Base-by-base conservation (phyloP, 1,140 invertebrate species). In the Lasaia peninsularis region DNA sequence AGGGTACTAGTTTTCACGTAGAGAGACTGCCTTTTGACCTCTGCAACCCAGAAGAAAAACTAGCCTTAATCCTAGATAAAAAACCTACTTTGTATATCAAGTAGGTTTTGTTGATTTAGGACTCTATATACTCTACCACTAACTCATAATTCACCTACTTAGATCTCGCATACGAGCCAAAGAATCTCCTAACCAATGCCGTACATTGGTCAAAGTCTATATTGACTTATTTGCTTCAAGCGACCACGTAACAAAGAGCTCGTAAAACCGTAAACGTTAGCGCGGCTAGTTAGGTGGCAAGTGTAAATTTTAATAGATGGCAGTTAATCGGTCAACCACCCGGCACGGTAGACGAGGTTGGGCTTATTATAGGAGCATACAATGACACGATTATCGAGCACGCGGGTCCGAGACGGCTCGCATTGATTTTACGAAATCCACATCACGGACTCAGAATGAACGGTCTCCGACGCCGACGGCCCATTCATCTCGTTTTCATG, bases 401-500 rank as follows among this genome's bases (percentile, higher is more conserved):
- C 73, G 71, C 73, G 69, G 69, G 71, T 75, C 75, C 76, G 78
- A 84, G 82, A 81, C 79, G 79, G 69, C 70, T 74, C 62, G 68
- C 76, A 86, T 85, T 79, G 82, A 83, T 86, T 86, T 83, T 86
- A 80, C 82, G 78, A 88, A 86, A 83, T 86, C 80, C 80, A 82
- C 86, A 86, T 80, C 75, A 82, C 75, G 69, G 76, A 71, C 73
- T 81, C 71, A 68, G 77, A 86, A 83, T 75, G 80, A 86, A 84
- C 80, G 76, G 72, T 71, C 79, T 80, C 78, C 70, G 80, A 76
- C 80, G 75, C 78, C 70, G 80, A 76, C 80, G 75, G 71, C 69
- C 81, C 83, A 88, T 88, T 88, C 86, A 88, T 86, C 83, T 86
- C 81, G 83, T 86, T 86, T 86, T 84, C 81, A 84, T 84, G 80